These are phyloP conservation scores for Salvelinus alpinus DNA, from an alignment of 2,113 vertebrate species.

Conservation along the genomic window DNA sequence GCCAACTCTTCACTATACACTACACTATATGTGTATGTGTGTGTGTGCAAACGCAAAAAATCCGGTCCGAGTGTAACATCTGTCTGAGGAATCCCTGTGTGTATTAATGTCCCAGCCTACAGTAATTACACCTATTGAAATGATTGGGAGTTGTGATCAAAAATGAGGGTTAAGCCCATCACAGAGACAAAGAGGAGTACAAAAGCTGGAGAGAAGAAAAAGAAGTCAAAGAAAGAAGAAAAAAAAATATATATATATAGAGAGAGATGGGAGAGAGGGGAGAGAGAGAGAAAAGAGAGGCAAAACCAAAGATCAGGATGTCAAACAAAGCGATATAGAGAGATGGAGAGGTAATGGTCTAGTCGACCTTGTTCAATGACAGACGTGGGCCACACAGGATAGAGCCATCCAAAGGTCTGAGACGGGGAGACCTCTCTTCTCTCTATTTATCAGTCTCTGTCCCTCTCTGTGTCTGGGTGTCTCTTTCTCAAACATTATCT, in stretches of 20 bases:
- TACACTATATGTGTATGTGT: no score
- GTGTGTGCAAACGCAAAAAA: not conserved
- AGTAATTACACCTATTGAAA: constrained; percentile 1
- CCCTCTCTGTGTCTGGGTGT: not conserved
- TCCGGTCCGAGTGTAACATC: not conserved
- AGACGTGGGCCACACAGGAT: not conserved
- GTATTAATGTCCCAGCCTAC: not conserved
- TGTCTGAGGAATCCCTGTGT: not conserved
- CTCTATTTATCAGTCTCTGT: not conserved
- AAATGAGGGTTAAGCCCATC: not conserved
- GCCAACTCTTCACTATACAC: not conserved
- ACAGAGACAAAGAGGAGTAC: not conserved
- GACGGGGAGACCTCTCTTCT: not conserved
- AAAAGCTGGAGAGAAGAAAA: not conserved
- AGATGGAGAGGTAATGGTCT: not conserved
- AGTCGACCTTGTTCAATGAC: not conserved
- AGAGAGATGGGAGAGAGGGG: not conserved
- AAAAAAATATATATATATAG: not conserved
- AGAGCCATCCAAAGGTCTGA: not conserved
- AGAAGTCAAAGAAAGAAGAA: not conserved
- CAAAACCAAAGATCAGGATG: not conserved
- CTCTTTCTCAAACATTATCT: not conserved
- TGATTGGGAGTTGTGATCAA: constrained; percentile 6
- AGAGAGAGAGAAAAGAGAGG: constrained; percentile 1
- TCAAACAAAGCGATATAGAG: not conserved